Conservation (phyloP, 2,113 vertebrate species). For the Hyperoodon ampullatus region DNA sequence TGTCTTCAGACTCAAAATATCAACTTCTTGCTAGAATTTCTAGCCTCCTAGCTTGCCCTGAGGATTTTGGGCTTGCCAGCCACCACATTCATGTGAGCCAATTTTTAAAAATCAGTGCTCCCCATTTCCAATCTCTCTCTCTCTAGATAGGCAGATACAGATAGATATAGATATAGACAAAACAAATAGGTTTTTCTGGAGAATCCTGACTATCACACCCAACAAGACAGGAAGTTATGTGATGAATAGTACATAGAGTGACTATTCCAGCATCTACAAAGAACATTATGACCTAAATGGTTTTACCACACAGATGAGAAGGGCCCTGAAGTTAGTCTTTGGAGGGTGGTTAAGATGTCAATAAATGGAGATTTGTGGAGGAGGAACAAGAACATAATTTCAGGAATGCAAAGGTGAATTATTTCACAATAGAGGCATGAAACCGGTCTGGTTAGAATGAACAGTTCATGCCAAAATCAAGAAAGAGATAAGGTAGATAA, state of each 20-base stretch:
- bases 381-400: background rate
- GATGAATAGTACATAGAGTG: background rate
- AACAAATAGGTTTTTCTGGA: background rate
- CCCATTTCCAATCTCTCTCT: background rate
- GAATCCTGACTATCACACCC: background rate
- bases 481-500: conserved; percentile 30
- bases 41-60: background rate
- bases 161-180: background rate
- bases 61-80: conserved; percentile 12
- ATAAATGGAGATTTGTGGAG: background rate
- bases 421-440: background rate
- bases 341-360: conserved; percentile 9
- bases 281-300: conserved; percentile 51
- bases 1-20: background rate
- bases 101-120: background rate
- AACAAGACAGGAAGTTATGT: background rate
- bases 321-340: background rate
- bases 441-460: background rate
- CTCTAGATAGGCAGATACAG: background rate
- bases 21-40: conserved; percentile 8
- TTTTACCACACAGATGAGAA: background rate
- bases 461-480: conserved; percentile 14
- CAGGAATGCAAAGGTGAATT: conserved; percentile 5
- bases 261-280: conserved; percentile 52
- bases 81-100: background rate